A percentile compares a stretch with the other conserved stretches of the same genome.
Conservation (phyloP, 2,888 invertebrate genomes). For the Agrotis segetum region DNA sequence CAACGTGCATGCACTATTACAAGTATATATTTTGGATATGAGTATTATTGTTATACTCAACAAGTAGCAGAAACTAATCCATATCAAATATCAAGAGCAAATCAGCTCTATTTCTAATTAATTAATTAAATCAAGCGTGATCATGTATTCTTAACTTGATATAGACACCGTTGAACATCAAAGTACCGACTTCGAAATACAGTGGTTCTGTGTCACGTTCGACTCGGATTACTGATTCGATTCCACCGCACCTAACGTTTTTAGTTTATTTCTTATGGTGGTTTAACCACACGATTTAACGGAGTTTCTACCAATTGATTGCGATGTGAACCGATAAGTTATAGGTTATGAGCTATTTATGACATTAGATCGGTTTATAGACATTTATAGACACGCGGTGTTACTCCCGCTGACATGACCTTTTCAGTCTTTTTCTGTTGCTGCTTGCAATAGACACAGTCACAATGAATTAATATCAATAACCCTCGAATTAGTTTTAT, state of each 20-base stretch:
- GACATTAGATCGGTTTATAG: background rate
- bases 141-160: conserved; percentile 6
- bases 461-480: no score
- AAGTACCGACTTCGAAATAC: conserved; percentile 18
- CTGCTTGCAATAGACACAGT: no score
- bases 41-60: background rate
- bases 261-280: conserved; percentile 7
- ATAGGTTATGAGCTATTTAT: background rate
- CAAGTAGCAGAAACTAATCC: background rate
- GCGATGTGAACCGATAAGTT: background rate
- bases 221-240: conserved; percentile 16
- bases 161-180: conserved; percentile 5
- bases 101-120: conserved; percentile 9
- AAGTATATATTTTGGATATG: background rate
- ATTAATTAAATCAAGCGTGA: conserved; percentile 20
- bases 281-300: conserved; percentile 37
- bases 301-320: conserved; percentile 22
- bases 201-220: conserved; percentile 7
- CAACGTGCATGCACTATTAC: background rate
- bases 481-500: no score
- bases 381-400: no score
- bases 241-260: background rate
- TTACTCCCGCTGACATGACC: no score
- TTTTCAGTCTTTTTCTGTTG: no score
- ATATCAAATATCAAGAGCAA: background rate